Percentiles rank a stretch among this genome's conserved stretches.
Evolutionary conservation across 2,797 vertebrate species (phyloP).

Genomic region (Pangasius krempfi): DNA sequence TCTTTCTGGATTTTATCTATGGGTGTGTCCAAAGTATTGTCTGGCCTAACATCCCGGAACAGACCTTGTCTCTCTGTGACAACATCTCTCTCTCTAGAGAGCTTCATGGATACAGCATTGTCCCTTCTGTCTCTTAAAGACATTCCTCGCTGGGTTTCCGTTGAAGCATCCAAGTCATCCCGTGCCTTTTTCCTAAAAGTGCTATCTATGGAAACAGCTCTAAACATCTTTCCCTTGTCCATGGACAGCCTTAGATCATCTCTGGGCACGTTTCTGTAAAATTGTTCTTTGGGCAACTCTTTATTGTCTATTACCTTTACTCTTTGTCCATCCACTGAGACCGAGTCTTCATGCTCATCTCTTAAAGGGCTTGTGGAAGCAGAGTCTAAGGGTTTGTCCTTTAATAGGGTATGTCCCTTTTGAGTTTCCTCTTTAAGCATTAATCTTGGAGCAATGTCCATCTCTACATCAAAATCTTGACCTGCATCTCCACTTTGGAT

Average conservation of each 20-base stretch:
- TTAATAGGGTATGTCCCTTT: conserved; percentile 58
- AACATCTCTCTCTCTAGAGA: conserved; percentile 63
- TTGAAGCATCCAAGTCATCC: conserved; percentile 28
- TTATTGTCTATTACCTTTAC: conserved; percentile 19
- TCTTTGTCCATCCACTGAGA: conserved; percentile 63
- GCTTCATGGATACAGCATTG: conserved; percentile 63
- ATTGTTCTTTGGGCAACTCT: conserved; percentile 14
- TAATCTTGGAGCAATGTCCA: conserved; percentile 58
- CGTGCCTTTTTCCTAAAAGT: conserved; percentile 27
- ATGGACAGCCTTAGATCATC: conserved; percentile 38
- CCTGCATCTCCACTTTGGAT: conserved; percentile 59
- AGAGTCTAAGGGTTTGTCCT: conserved; percentile 63
- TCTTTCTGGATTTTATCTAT: conserved; percentile 63
- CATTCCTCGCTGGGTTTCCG: conserved; percentile 31
- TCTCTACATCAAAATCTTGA: conserved; percentile 59
- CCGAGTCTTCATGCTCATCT: conserved; percentile 63
- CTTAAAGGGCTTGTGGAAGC: conserved; percentile 58
- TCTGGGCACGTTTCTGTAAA: conserved; percentile 30
- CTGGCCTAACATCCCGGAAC: conserved; percentile 53
- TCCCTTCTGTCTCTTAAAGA: conserved; percentile 64
- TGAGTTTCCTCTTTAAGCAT: conserved; percentile 63
- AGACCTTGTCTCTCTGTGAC: conserved; percentile 62
- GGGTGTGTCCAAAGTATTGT: conserved; percentile 57
- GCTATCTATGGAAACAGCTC: conserved; percentile 32
- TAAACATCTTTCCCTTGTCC: conserved; percentile 22